Evolutionary conservation across 2,113 vertebrate genomes (phyloP), one percentile per base, ranked within the genome.

Genomic region (Todiramphus chloris): DNA sequence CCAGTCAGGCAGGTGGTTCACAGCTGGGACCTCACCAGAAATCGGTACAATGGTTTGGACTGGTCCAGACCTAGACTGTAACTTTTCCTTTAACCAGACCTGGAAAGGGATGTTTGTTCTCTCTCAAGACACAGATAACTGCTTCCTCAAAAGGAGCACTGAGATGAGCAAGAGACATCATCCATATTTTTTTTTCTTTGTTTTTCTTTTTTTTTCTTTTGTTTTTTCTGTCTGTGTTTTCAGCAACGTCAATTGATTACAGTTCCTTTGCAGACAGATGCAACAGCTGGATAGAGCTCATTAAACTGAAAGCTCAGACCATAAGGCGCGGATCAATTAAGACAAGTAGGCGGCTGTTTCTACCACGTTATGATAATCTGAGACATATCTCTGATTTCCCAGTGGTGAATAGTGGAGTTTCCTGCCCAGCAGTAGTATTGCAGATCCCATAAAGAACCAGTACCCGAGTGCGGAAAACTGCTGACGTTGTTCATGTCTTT

Each of bases 231-330:
- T 98, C 97, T 99, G 98, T 98, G 98, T 98, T 98, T 99, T 98
- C 99, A 99, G 99, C 99, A 98, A 98, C 99, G 98, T 99, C 99
- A 98, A 97, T 99, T 99, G 99, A 99, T 99, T 99, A 99, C 99
- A 99, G 99, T 99, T 99, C 99, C 99, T 99, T 99, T 99, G 99
- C 99, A 99, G 99, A 99, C 99, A 99, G 99, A 99, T 99, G 99
- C 99, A 99, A 99, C 99, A 99, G 99, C 99, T 99, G 99, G 99
- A 99, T 99, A 99, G 99, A 99, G 98, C 99, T 99, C 98, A 99
- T 99, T 99, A 99, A 99, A 99, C 98, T 99, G 99, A 99, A 99
- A 99, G 99, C 99, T 99, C 99, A 99, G 98, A 99, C 99, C 99
- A 99, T 99, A 99, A 99, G 99, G 98, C 99, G 99, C 91, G 99